phyloP scores from a whole-genome alignment of 2,113 vertebrate species.

The Antechinus flavipes region DNA sequence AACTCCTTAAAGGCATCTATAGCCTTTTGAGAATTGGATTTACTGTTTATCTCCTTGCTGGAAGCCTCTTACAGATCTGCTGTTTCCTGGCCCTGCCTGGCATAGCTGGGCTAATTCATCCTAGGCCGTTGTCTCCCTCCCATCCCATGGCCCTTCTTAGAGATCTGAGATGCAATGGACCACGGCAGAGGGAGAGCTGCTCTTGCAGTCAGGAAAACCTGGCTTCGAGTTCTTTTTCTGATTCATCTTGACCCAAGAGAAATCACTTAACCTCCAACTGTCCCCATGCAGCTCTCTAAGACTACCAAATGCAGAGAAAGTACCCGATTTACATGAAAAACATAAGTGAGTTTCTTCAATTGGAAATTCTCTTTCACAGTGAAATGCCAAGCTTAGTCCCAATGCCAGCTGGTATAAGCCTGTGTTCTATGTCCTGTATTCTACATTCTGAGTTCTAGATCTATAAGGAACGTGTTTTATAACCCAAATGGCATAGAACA shows the following conservation, averaged over 20 bases:
- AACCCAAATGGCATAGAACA: not conserved
- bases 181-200: not conserved
- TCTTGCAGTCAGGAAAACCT: not conserved
- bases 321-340: not conserved
- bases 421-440: not conserved
- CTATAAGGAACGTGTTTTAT: not conserved
- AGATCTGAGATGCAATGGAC: not conserved
- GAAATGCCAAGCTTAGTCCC: not conserved
- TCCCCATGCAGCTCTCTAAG: not conserved
- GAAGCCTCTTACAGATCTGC: too few species aligned
- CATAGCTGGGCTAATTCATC: fast-evolving
- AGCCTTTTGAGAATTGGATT: not conserved
- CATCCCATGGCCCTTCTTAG: not conserved
- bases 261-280: not conserved
- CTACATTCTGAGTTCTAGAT: not conserved
- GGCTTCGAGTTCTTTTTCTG: not conserved
- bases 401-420: too few species aligned
- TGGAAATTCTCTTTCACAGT: not conserved
- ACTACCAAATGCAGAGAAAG: not conserved
- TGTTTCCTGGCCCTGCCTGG: not conserved
- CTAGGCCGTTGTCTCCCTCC: not conserved
- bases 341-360: not conserved
- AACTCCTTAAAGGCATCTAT: not conserved
- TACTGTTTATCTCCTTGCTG: too few species aligned
- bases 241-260: not conserved